Base-by-base conservation (phyloP, 2,888 invertebrate species). In the Drosophila neotestacea region DNA sequence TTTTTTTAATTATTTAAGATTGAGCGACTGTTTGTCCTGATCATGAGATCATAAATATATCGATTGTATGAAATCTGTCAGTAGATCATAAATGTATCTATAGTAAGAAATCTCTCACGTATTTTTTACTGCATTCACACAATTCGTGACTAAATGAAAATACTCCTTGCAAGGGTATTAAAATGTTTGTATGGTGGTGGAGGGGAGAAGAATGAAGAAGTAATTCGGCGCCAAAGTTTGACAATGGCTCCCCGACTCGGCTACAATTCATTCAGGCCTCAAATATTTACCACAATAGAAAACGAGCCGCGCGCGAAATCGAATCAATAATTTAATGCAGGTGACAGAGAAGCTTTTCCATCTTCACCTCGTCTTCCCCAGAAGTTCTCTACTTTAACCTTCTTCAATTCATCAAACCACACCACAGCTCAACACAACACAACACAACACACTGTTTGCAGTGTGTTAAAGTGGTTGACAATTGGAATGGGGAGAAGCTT, bases 311-410 rank as follows among this genome's bases (percentile, higher is more conserved):
- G 82, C 83, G 85, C 83, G 76, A 83, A 85, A 85, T 85, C 83
- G 83, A 84, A 84, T 84, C 84, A 84, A 84, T 88, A 84, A 85
- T 88, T 85, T 83, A 88, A 88, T 84, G 88, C 88, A 84, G 88
- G 78, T 78, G 70, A 77, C 76, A 73, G 34, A 34, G 42, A 3
- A 11, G 39, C 3, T 4, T 4, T 3, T 16, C 13, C 28, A n/a
- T 36, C 1, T 10, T 1, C 13, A 1, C 16, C 7, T 4, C 10
- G 1, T n/a, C 39, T 9, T 28, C 4, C 11, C 6, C 16, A 44
- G 27, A 44, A 44, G 27, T 44, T 44, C 27, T 30, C 4, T 13
- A 28, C 28, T 16, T 28, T 27, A 13, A 41, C 7, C 28, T 39
- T 13, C 39, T 41, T 32, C 41, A 42, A 55, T 52, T 52, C 38